Conservation (phyloP, 2,113 vertebrate species). For the Nannospalax galili region DNA sequence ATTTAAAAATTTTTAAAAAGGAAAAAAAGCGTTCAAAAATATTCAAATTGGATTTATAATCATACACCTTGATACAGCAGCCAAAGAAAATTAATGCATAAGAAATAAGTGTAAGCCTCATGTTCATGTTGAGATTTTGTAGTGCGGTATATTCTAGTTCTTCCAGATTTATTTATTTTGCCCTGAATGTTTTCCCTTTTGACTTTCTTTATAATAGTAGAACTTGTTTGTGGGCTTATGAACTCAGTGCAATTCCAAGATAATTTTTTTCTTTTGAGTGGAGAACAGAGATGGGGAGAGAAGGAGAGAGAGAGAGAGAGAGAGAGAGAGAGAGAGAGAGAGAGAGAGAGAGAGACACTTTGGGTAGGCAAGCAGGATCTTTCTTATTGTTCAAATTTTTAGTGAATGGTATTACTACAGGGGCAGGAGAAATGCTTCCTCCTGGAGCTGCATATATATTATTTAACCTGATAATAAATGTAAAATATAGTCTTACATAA, state of each 20-base stretch:
- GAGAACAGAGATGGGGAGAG: neutral
- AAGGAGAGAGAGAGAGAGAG: neutral
- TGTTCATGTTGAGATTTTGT: neutral
- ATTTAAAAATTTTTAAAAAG: too few relatives aligned
- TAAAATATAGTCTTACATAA: constrained; percentile 75
- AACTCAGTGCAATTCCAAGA: constrained; percentile 61
- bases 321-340: neutral
- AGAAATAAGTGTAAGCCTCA: neutral
- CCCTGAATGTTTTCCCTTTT: constrained; percentile 14
- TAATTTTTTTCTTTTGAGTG: constrained; percentile 43
- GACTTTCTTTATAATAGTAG: constrained; percentile 7
- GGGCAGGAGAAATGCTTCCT: constrained; percentile 38
- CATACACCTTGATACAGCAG: neutral
- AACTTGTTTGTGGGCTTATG: constrained; percentile 47
- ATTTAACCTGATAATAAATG: constrained; percentile 77
- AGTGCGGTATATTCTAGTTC: neutral
- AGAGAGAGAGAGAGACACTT: neutral
- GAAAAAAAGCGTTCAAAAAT: neutral
- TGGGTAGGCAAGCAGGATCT: constrained; percentile 40
- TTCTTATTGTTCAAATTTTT: constrained; percentile 69
- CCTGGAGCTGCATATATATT: constrained; percentile 54
- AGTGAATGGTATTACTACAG: constrained; percentile 40
- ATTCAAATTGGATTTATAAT: neutral
- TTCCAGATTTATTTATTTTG: neutral
- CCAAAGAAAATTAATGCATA: neutral